Base-by-base conservation (phyloP, 2,888 invertebrate genomes). In the Aricia artaxerxes region DNA sequence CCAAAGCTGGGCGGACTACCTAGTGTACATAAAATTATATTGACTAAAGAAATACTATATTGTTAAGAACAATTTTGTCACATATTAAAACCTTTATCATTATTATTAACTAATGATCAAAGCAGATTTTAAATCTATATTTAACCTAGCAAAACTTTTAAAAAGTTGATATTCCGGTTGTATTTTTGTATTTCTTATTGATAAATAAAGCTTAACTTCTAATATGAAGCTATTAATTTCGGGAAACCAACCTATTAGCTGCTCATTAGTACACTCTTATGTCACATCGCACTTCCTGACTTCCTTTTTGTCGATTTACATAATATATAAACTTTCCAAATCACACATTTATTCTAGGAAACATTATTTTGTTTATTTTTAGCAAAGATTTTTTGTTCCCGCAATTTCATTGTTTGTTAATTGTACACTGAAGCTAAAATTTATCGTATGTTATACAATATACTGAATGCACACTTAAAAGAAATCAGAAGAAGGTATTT, bases 281-380 rank as follows among this genome's bases (percentile, higher is more conserved):
- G 31, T 64, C 24, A 31, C 9, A 11, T 2, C 7, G 9, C 9
- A 64, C 64, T 64, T 64, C 64, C 31, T 1, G 9, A 64, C 31
- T 64, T 64, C 64, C 31, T 31, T 31, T 64, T 9, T 31, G 24
- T 24, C 16, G 2, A 64, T 64, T 64, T 64, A 64, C 64, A 64
- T 64, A 64, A 64, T 64, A 64, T 64, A 64, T 9, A 64, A 64
- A 64, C 64, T 64, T 64, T 64, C 64, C 64, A 64, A 64, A 64
- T 31, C 4, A 31, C 64, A 61, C 3, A 64, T 64, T 31, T 31
- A 64, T 31, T 31, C 64, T 7, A 11, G 64, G 64, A 64, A 64
- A 31, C 31, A 31, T 31, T 31, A 24, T 11, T 64, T 64, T 64
- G 24, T 24, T 24, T 64, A 64, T 64, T 64, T 64, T 24, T 57